phyloP scores from a whole-genome alignment of 2,797 vertebrate species.

The Pampus argenteus region DNA sequence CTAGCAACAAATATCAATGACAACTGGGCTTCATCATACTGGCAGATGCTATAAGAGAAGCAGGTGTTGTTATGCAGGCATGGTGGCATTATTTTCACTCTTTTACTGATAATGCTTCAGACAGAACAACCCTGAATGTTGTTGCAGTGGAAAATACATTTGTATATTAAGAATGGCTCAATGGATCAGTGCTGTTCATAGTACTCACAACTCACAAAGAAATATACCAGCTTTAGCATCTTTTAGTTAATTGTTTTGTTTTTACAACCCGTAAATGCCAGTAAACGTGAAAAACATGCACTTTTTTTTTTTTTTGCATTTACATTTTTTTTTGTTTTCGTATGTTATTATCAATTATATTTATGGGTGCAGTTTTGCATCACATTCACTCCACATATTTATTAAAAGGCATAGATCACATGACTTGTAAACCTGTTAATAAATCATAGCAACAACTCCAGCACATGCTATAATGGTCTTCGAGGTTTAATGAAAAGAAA shows the following conservation, averaged over 20 bases:
- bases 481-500: too few species aligned
- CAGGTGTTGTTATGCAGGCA: not conserved
- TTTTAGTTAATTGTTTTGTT: not conserved
- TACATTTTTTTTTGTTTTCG: too few species aligned
- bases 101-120: not conserved
- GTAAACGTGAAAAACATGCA: too few species aligned
- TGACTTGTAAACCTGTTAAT: slow-evolving; percentile 13
- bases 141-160: not conserved
- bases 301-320: too few species aligned
- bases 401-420: not conserved
- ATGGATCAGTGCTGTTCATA: too few species aligned
- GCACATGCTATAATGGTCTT: too few species aligned
- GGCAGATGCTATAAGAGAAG: not conserved
- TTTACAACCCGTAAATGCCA: not conserved
- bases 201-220: not conserved
- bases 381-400: slow-evolving; percentile 3
- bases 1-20: not conserved
- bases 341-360: not conserved
- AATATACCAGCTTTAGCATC: not conserved
- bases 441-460: not conserved
- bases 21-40: not conserved
- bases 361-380: not conserved
- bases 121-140: not conserved
- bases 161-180: too few species aligned
- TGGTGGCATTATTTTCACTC: not conserved